Evolutionary conservation across 2,113 vertebrate species (phyloP), one percentile per base, ranked within the genome.

Genomic region (Arizona elegans): DNA sequence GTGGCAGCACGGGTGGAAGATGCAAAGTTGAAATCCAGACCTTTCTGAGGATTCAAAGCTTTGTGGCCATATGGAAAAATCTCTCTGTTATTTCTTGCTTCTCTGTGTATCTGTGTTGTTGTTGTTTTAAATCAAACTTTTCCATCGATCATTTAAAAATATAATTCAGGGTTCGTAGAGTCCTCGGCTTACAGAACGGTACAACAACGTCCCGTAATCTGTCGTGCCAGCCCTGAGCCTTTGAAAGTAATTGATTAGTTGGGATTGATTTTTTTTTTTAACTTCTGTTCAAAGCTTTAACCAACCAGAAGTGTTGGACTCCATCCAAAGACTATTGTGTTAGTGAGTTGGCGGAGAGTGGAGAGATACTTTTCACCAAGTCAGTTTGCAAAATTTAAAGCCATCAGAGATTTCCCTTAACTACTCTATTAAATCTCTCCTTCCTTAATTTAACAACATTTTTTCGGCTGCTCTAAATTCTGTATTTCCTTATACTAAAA

Each of bases 381-480:
- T 55, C 23, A 50, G 59, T 70, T 15, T 55, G 87, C 11, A 75
- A 88, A 47, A 92, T 92, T 29, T 56, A 92, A 81, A 81, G 33
- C 52, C 38, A n/a, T 56, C 87, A 81, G 92, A 53, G 87, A 92
- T 92, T 47, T 58, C 53, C 52, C 15, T 26, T 54, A 92, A 92
- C 87, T 53, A 56, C 52, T 89, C 92, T n/a, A 54, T 53, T 92
- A n/a, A 89, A 92, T 21, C 29, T 26, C 81, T 38, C 26, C 23
- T 89, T 26, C 38, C 33, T 89, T 92, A 92, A 89, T 89, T 92
- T 89, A 81, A 89, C 91, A 85, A n/a, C 52, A 81, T 47, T 47
- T 26, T 33, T 33, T 43, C 15, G 3, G 43, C 29, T 65, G 53
- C 85, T 88, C 58, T 43, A 55, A 70, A 70, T 70, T 70, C 59